These are phyloP conservation scores for Vollenhovia emeryi DNA, from an alignment of 1,140 invertebrate genomes.

Conservation along the genomic window DNA sequence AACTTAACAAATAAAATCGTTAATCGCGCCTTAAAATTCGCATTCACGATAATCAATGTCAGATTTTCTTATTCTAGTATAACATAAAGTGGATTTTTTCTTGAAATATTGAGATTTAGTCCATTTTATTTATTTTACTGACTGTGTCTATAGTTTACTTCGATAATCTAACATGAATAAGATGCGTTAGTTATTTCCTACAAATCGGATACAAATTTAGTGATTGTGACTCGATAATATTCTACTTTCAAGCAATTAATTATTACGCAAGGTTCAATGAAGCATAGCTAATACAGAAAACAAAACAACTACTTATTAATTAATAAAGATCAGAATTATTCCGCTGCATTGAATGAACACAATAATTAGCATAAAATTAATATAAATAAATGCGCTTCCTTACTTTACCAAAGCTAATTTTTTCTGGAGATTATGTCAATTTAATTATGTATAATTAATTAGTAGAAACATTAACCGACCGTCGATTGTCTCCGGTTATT, in stretches of 20 bases:
- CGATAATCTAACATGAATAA: not conserved
- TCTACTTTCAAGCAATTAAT: not conserved
- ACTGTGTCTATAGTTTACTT: not conserved
- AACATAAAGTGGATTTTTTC: not conserved
- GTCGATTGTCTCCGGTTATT: not conserved
- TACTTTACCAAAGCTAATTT: not conserved
- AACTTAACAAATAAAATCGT: no score
- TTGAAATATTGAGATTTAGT: not conserved
- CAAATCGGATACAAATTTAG: not conserved
- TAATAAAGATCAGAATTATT: not conserved
- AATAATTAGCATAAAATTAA: not conserved
- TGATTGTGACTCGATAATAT: not conserved
- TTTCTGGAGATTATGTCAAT: not conserved
- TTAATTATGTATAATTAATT: not conserved
- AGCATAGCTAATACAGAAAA: not conserved
- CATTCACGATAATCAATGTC: not conserved
- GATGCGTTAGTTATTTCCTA: not conserved
- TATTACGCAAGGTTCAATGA: not conserved
- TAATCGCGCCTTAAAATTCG: not conserved
- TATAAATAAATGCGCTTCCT: not conserved
- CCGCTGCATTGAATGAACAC: not conserved
- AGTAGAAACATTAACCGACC: not conserved
- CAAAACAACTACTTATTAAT: not conserved
- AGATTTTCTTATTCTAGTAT: not conserved
- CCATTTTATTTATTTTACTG: not conserved